A percentile compares a stretch with the other conserved stretches of the same genome.
These are phyloP conservation scores for Fopius arisanus DNA, from an alignment of 1,140 invertebrate species.

Conservation along the genomic window DNA sequence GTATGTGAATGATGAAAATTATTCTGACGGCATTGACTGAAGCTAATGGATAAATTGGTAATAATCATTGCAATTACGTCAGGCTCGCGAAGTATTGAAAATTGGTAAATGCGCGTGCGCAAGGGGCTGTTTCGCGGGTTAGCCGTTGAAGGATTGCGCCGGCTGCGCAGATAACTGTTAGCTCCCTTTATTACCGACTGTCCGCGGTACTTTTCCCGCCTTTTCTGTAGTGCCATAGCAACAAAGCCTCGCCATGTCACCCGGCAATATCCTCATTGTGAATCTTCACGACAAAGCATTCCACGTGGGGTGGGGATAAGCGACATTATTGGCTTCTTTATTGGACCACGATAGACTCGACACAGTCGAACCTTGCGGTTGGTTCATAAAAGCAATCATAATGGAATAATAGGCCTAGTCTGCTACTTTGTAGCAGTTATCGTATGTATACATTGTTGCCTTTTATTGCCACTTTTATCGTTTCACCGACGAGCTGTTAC, in stretches of 20 bases:
- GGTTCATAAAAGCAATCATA: background rate
- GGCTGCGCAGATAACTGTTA: background rate
- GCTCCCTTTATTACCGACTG: background rate
- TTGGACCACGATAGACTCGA: constrained; percentile 1
- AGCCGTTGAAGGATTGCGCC: background rate
- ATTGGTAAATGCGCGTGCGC: background rate
- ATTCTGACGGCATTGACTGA: background rate
- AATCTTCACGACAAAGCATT: background rate
- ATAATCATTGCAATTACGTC: background rate
- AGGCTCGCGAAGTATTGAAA: background rate
- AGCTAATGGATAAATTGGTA: background rate
- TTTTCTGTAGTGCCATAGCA: background rate
- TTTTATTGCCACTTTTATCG: constrained; percentile 1
- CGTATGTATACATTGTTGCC: background rate
- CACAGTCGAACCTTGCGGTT: background rate
- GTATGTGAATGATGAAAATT: no score
- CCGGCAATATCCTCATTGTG: background rate
- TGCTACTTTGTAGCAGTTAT: background rate
- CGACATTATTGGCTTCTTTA: constrained; percentile 2
- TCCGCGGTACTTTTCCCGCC: background rate
- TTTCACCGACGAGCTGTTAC: background rate
- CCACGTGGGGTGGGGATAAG: background rate
- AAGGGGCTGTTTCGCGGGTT: constrained; percentile 11
- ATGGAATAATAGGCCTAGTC: background rate
- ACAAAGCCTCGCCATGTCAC: background rate